Evolutionary conservation across 2,888 invertebrate genomes (phyloP).

Genomic region (Spodoptera exigua): DNA sequence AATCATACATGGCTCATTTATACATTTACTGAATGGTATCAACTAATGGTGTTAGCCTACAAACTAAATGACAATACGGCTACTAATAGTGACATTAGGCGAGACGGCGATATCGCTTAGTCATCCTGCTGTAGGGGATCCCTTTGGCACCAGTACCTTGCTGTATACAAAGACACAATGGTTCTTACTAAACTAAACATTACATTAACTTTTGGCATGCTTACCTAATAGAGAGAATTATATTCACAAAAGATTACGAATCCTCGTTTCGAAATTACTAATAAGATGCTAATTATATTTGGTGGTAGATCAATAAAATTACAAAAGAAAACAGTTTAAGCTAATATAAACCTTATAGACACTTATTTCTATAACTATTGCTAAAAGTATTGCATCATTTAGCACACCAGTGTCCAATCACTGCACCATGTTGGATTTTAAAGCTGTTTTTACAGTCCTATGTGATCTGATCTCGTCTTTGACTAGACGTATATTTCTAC

Average conservation of each 20-base stretch:
- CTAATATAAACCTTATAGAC: no score
- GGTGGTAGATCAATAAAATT: no score
- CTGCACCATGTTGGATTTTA: slow-evolving; percentile 18
- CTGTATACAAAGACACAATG: slow-evolving; percentile 26
- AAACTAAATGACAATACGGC: slow-evolving; percentile 36
- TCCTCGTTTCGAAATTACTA: slow-evolving; percentile 1
- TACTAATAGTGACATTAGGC: slow-evolving; percentile 48
- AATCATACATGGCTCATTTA: slow-evolving; percentile 38
- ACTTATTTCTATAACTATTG: no score
- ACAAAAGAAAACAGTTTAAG: no score
- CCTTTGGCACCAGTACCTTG: slow-evolving; percentile 25
- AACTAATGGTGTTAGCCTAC: slow-evolving; percentile 44
- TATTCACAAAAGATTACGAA: not conserved
- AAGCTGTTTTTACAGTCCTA: slow-evolving; percentile 28
- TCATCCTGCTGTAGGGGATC: slow-evolving; percentile 41
- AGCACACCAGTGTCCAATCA: slow-evolving; percentile 4
- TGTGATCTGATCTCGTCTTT: slow-evolving; percentile 5
- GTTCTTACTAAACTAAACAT: slow-evolving; percentile 16
- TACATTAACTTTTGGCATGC: slow-evolving; percentile 23
- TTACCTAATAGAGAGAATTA: not conserved
- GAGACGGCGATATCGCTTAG: slow-evolving; percentile 36
- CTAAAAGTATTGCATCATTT: no score
- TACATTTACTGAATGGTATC: slow-evolving; percentile 18
- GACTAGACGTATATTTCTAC: slow-evolving; percentile 82
- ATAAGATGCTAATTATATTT: no score